Conservation (phyloP, 2,113 vertebrate species). For the Apodemus speciosus region DNA sequence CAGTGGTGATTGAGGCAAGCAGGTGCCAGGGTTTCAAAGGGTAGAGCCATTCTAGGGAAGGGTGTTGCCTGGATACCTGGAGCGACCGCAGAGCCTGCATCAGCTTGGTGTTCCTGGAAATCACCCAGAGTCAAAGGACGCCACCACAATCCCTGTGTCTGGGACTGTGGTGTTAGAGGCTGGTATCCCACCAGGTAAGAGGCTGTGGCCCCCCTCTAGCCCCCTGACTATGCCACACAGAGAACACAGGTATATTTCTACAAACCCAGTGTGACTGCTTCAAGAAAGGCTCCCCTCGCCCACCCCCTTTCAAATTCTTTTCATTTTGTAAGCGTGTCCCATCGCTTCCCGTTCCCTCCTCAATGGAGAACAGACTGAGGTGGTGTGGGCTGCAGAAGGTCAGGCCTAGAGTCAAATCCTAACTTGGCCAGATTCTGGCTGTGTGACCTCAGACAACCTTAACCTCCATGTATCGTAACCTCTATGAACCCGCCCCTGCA, state of each 20-base stretch:
- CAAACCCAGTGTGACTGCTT: background rate
- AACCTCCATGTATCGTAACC: background rate
- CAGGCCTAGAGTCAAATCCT: background rate
- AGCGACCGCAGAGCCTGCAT: background rate
- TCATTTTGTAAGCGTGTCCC: background rate
- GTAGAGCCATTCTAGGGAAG: background rate
- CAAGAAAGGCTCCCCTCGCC: background rate
- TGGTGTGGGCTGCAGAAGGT: background rate
- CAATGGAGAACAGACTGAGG: background rate
- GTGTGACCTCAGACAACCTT: conserved; percentile 31
- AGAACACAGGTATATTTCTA: background rate
- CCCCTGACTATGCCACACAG: background rate
- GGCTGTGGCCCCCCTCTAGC: background rate
- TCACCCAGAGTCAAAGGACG: background rate
- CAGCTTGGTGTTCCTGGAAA: background rate
- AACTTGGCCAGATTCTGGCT: background rate
- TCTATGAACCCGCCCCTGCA: background rate
- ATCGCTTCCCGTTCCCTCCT: background rate
- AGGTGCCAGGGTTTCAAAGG: background rate
- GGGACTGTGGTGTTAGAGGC: background rate
- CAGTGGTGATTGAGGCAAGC: background rate
- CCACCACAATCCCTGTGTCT: background rate
- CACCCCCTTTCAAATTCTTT: background rate
- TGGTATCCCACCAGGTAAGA: background rate
- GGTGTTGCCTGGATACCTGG: background rate